Evolutionary conservation across 2,113 vertebrate species (phyloP), one percentile per base, ranked within the genome.

Genomic region (Taxidea taxus): DNA sequence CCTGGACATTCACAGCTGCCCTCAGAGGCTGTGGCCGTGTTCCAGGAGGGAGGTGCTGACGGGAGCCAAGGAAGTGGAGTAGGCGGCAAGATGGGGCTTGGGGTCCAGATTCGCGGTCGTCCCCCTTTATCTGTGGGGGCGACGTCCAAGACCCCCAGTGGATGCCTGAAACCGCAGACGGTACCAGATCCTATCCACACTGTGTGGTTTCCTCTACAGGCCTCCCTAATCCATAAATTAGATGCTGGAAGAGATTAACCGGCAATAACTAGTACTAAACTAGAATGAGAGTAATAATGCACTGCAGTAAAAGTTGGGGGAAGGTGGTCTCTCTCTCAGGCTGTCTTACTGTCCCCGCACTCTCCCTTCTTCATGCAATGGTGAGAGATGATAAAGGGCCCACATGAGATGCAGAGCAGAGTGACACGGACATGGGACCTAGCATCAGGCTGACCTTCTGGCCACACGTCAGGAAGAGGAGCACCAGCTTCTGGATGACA

Each of bases 21-120:
- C 0, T 2, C 0, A 1, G 39, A 34, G 3, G 3, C 23, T 11
- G 27, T 4, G 31, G 68, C 72, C 0, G 3, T 20, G 12, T 29
- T 34, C 23, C 23, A 8, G 56, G 13, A 7, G 16, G 20, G 34
- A 37, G 29, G 27, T 12, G 58, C 11, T 1, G 6, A 0, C 1
- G 4, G 31, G 44, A 20, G 44, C 14, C 44, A 1, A 23, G 34
- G 60, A 49, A 7, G 25, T 14, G 3, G 72, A 15, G 42, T 27
- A 16, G n/a, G 47, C 3, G 0, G 18, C 12, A 0, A 10, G 60
- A 39, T 4, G n/a, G 44, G 77, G n/a, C 0, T 12, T 8, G 12
- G 58, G n/a, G 11, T 37, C n/a, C 9, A 34, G 88, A 9, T 54
- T 68, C 15, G 0, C 74, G 2, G 75, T 11, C 1, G 4, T 15